These are phyloP conservation scores for Ceratitis capitata DNA, from an alignment of 1,140 invertebrate species.

Conservation along the genomic window DNA sequence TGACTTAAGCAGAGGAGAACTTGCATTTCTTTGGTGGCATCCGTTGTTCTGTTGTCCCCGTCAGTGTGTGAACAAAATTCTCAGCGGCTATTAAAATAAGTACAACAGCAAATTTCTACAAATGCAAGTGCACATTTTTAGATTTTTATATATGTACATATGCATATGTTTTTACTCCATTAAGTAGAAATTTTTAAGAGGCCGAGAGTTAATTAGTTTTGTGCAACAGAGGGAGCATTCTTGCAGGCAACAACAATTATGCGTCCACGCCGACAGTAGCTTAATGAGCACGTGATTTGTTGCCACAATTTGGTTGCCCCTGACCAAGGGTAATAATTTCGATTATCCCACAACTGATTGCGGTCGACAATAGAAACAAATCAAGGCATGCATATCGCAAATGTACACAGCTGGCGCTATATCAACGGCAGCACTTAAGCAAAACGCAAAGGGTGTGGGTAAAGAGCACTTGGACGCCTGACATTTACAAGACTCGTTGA, in stretches of 20 bases:
- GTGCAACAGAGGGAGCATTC: not conserved
- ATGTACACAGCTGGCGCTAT: not conserved
- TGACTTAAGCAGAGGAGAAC: too few relatives aligned
- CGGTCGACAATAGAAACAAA: not conserved
- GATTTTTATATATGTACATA: not conserved
- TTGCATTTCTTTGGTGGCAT: too few relatives aligned
- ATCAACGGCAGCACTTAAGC: not conserved
- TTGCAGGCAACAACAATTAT: too few relatives aligned
- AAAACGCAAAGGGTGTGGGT: not conserved
- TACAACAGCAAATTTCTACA: too few relatives aligned
- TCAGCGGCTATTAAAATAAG: too few relatives aligned
- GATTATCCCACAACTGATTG: not conserved
- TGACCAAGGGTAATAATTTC: not conserved
- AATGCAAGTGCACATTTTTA: too few relatives aligned
- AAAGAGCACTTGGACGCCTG: not conserved
- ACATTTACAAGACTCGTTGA: not conserved
- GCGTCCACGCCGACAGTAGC: not conserved
- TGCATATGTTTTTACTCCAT: not conserved
- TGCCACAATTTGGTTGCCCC: not conserved
- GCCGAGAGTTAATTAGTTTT: not conserved
- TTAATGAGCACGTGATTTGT: slow-evolving; percentile 27
- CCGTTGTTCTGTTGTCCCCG: too few relatives aligned
- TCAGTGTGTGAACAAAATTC: too few relatives aligned
- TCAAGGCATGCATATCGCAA: not conserved
- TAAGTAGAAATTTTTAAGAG: not conserved